Base-by-base conservation (phyloP, 2,888 invertebrate genomes). In the Mylabris sibirica region DNA sequence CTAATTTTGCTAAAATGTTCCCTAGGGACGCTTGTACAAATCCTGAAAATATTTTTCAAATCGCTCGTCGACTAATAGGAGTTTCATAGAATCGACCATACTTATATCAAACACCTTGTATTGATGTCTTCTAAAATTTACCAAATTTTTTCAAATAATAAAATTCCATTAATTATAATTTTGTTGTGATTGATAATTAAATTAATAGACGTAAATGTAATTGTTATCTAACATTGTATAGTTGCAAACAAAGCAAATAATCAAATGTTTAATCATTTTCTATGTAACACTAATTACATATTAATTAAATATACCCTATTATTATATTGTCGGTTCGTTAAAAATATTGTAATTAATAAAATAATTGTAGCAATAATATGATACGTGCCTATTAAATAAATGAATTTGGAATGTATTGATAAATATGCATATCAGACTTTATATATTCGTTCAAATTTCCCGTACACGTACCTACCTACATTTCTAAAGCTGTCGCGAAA, bases 381-480 rank as follows among this genome's bases (percentile, higher is more conserved):
- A 17, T 6, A 8, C 44, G 17, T 8, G n/a, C 6, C 6, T 4
- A 44, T 44, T 44, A 44, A 44, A 4, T 44, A 44, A 44, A 4
- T 44, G n/a, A 44, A 44, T 44, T n/a, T 44, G 4, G 44, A 5
- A 44, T n/a, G n/a, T 8, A 3, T 44, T 1, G 17, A 44, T n/a
- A n/a, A n/a, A 17, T 44, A 17, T 17, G 17, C 44, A 44, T 17
- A 20, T 9, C 11, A 53, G 1, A 71, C 71, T 66, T 63, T 22
- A 53, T 65, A 68, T 66, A 71, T 71, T 66, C 71, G 66, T 68
- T 71, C 68, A 49, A 65, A 66, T 60, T 68, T 71, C 68, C 71
- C 53, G 63, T 71, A 66, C 71, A 71, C 71, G 71, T 71, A 71
- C n/a, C n/a, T n/a, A n/a, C n/a, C n/a, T 30, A 30, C 64, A 22